Conservation (phyloP, 1,140 invertebrate species). For the Cydia amplana region DNA sequence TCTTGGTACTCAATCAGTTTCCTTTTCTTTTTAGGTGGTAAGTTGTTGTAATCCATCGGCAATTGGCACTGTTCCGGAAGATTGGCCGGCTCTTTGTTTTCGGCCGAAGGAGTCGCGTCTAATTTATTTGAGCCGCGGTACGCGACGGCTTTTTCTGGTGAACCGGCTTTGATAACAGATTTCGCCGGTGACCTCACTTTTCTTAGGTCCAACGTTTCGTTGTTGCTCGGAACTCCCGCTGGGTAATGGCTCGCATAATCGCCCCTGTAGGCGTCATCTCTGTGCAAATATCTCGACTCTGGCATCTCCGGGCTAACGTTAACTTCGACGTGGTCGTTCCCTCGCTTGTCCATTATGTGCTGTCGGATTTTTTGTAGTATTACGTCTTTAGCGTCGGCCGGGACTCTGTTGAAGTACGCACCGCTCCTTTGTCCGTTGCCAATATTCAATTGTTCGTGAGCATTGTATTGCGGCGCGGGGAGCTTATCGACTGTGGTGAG, state of each 20-base stretch:
- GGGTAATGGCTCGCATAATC: conserved; percentile 57
- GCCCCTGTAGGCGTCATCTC: conserved; percentile 60
- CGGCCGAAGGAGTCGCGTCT: conserved; percentile 48
- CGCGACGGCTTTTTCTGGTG: conserved; percentile 46
- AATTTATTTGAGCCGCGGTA: conserved; percentile 51
- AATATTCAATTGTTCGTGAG: conserved; percentile 45
- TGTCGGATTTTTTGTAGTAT: conserved; percentile 78
- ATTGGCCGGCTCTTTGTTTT: conserved; percentile 55
- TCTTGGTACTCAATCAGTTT: conserved; percentile 77
- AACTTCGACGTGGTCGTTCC: conserved; percentile 58
- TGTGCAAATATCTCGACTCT: conserved; percentile 57
- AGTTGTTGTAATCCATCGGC: conserved; percentile 75
- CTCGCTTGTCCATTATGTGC: conserved; percentile 77
- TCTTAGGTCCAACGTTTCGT: conserved; percentile 67
- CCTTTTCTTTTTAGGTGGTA: conserved; percentile 77
- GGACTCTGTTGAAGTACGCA: conserved; percentile 67
- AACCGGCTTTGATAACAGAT: conserved; percentile 37
- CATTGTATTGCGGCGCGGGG: conserved; percentile 40
- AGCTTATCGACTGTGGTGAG: conserved; percentile 75
- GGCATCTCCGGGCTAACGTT: conserved; percentile 46
- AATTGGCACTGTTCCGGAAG: conserved; percentile 73
- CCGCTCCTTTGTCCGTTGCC: conserved; percentile 51
- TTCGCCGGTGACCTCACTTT: conserved; percentile 68
- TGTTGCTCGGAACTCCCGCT: conserved; percentile 46
- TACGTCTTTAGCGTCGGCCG: conserved; percentile 72